A percentile compares a stretch with the other conserved stretches of the same genome.
Conservation (phyloP, 2,113 vertebrate genomes). For the Montifringilla adamsi region DNA sequence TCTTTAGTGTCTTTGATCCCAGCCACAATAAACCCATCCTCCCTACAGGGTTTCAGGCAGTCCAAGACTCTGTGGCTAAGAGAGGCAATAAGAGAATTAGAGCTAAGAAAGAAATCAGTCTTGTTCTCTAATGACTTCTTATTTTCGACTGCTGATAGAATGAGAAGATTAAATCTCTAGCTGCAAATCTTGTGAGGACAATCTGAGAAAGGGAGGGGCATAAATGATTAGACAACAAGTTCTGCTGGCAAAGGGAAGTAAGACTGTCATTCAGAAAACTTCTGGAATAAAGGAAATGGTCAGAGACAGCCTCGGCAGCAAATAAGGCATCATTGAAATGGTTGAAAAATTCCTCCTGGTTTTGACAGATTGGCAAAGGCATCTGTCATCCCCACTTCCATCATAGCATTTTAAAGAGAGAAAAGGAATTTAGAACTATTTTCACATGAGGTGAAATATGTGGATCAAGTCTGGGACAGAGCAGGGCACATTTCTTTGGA, state of each 20-base stretch:
- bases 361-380: slow-evolving; percentile 43
- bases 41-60: slow-evolving; percentile 16
- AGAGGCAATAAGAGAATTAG: slow-evolving; percentile 41
- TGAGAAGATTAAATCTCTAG: neutral
- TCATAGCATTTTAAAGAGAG: neutral
- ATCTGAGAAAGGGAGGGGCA: neutral
- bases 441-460: neutral
- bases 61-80: slow-evolving; percentile 28
- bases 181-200: slow-evolving; percentile 23
- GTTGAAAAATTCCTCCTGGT: slow-evolving; percentile 14
- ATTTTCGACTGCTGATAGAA: slow-evolving; percentile 7
- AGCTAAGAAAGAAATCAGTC: slow-evolving; percentile 36
- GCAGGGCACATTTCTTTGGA: neutral
- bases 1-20: slow-evolving; percentile 15
- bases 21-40: slow-evolving; percentile 15
- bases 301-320: neutral
- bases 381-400: slow-evolving; percentile 18
- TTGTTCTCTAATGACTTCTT: slow-evolving; percentile 49
- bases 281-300: neutral
- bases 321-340: neutral
- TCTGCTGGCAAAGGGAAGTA: neutral
- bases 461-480: neutral
- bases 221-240: neutral
- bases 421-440: neutral
- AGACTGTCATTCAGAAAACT: neutral